A percentile compares a stretch with the other conserved stretches of the same genome.
Conservation (phyloP, 30 jellyfish, hydroid and myxozoan species). For the Catostylus mosaicus region DNA sequence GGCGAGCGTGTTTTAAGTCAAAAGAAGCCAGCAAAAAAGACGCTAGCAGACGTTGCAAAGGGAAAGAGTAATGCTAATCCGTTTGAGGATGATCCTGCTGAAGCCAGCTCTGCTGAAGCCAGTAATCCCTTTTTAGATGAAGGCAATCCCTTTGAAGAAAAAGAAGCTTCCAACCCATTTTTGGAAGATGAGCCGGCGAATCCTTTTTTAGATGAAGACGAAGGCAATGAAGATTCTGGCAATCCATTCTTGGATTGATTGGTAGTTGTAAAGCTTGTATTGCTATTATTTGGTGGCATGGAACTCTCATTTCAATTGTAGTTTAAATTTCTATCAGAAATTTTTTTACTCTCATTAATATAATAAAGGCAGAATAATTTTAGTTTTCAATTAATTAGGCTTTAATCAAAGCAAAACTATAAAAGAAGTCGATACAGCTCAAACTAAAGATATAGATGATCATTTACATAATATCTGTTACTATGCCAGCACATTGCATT, state of each 20-base stretch:
- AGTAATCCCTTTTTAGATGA: slow-evolving; percentile 81
- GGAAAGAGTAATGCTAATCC: slow-evolving; percentile 42
- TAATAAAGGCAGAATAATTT: too few species aligned
- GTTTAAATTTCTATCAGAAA: too few species aligned
- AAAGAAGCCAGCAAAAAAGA: neutral
- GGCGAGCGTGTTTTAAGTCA: slow-evolving; percentile 11
- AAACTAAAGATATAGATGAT: too few species aligned
- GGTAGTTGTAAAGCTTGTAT: neutral
- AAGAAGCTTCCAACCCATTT: slow-evolving; percentile 49
- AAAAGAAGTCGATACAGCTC: too few species aligned
- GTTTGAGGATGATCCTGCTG: slow-evolving; percentile 69
- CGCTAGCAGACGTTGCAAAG: slow-evolving; percentile 31
- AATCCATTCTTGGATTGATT: slow-evolving; percentile 62
- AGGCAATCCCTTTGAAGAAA: slow-evolving; percentile 29
- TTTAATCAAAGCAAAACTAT: too few species aligned
- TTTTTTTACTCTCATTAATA: too few species aligned
- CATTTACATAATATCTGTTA: too few species aligned
- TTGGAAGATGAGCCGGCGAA: slow-evolving; percentile 44
- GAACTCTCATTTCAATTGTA: neutral
- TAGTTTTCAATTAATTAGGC: too few species aligned
- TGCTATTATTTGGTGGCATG: neutral
- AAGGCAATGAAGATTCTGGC: slow-evolving; percentile 23
- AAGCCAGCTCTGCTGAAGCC: slow-evolving; percentile 17
- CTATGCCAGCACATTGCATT: too few species aligned
- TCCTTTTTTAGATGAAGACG: slow-evolving; percentile 67